Percentiles rank a stretch among this genome's conserved stretches.
Evolutionary conservation across 2,797 vertebrate species (phyloP).

Genomic region (Centropyge bicolor): DNA sequence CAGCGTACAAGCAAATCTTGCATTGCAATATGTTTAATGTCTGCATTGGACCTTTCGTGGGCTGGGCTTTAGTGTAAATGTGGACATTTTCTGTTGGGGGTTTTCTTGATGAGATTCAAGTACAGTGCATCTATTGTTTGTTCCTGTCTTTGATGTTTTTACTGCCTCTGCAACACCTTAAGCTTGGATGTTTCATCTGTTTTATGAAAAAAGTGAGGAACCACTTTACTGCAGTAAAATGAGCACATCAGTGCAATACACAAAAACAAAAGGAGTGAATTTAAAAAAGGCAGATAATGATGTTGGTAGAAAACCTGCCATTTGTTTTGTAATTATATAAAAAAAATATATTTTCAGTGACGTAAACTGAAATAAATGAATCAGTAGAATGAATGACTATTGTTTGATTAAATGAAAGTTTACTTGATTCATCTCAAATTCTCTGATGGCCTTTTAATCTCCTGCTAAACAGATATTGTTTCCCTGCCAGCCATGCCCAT

Average conservation of each 20-base stretch:
- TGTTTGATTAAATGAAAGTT: not conserved
- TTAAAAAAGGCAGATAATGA: not conserved
- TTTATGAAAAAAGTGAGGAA: conserved; percentile 36
- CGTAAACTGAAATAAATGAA: not conserved
- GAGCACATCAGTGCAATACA: conserved; percentile 44
- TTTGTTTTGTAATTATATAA: not conserved
- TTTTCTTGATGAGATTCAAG: conserved; percentile 53
- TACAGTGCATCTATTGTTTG: conserved; percentile 57
- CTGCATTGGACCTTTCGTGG: conserved; percentile 36
- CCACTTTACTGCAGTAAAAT: conserved; percentile 37
- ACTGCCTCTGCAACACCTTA: conserved; percentile 65
- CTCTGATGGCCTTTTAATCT: conserved; percentile 10
- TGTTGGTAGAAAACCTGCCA: conserved; percentile 14
- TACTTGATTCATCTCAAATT: conserved; percentile 1
- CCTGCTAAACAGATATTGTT: conserved; percentile 1
- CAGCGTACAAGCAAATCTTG: conserved; percentile 40
- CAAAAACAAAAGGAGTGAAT: conserved; percentile 32
- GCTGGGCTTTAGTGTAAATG: conserved; percentile 31
- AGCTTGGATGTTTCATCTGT: conserved; percentile 67
- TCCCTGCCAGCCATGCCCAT: not conserved
- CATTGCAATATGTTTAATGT: conserved; percentile 53
- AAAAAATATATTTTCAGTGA: not conserved
- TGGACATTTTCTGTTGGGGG: conserved; percentile 28
- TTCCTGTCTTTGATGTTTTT: conserved; percentile 59
- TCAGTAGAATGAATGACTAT: not conserved